Evolutionary conservation across 2,888 invertebrate species (phyloP).

Genomic region (Acrobasis repandana): DNA sequence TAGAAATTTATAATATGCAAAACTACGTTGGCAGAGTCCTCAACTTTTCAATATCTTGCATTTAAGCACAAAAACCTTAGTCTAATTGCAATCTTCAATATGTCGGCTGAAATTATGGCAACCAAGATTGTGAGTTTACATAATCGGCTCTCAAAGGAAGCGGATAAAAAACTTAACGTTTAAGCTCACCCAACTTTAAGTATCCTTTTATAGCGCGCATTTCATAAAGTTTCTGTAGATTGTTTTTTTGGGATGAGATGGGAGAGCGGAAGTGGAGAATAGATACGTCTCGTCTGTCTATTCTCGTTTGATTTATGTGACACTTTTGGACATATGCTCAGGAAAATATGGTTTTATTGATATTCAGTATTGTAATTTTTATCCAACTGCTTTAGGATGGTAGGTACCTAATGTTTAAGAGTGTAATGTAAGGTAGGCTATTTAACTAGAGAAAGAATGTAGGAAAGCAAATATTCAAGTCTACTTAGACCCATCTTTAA

Average conservation of each 20-base stretch:
- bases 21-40: no score
- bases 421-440: no score
- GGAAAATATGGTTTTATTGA: slow-evolving; percentile 31
- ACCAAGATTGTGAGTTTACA: slow-evolving; percentile 20
- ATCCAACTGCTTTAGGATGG: no score
- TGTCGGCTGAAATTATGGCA: neutral
- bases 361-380: neutral
- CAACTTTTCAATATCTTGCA: neutral
- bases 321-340: slow-evolving; percentile 58
- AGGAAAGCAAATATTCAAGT: no score
- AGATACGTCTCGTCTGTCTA: slow-evolving; percentile 66
- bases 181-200: slow-evolving; percentile 43
- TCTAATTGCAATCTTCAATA: neutral
- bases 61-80: neutral
- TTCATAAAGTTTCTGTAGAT: slow-evolving; percentile 56
- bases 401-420: no score
- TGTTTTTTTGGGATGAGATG: slow-evolving; percentile 56
- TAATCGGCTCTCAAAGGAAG: slow-evolving; percentile 45
- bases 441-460: no score
- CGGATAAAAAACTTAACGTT: slow-evolving; percentile 44
- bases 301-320: slow-evolving; percentile 76
- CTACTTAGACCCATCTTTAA: no score
- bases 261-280: slow-evolving; percentile 65
- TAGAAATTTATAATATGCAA: no score
- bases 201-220: slow-evolving; percentile 47